Percentiles rank a stretch among this genome's conserved stretches.
These are phyloP conservation scores for Cygnus olor DNA, from an alignment of 2,797 vertebrate species.

Conservation along the genomic window DNA sequence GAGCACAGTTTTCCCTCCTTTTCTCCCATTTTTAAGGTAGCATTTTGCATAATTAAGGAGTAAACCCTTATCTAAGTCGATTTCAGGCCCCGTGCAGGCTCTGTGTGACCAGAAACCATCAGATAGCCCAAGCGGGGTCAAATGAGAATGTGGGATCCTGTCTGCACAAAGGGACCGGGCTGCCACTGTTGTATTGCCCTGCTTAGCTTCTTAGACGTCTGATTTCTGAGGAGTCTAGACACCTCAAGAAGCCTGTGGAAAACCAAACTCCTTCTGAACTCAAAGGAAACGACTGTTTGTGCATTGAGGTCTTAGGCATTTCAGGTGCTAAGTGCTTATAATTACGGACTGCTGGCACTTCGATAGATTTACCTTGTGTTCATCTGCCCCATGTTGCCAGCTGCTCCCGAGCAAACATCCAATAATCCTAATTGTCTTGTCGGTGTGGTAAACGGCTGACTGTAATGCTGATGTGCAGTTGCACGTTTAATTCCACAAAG, in stretches of 20 bases:
- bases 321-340: neutral
- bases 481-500: neutral
- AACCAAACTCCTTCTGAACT: neutral
- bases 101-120: too few species aligned
- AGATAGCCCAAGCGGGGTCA: too few species aligned
- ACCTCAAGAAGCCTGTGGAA: neutral
- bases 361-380: neutral
- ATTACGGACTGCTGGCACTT: neutral
- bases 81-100: neutral
- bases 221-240: neutral
- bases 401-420: neutral
- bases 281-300: neutral
- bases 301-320: neutral
- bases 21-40: neutral
- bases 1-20: neutral
- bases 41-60: too few species aligned
- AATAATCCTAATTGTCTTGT: neutral
- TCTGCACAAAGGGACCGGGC: neutral
- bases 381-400: neutral
- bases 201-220: neutral
- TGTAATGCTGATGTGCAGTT: neutral
- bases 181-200: too few species aligned
- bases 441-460: neutral
- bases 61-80: neutral
- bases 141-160: neutral